Percentiles rank a stretch among this genome's conserved stretches.
Conservation (phyloP, 2,888 invertebrate species). For the Glaucopsyche alexis region DNA sequence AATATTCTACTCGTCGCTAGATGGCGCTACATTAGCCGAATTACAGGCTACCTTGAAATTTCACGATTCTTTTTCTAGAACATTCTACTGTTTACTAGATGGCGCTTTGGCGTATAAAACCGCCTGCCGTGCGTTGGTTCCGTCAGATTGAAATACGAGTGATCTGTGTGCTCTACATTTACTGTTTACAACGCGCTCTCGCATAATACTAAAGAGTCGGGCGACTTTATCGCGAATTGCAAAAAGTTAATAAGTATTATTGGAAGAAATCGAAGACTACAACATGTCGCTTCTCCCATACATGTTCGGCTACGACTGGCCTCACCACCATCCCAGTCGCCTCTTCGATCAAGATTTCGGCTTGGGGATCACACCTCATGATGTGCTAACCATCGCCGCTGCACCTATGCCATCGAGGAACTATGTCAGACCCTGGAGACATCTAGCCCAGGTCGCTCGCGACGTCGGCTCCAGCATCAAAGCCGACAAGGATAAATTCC, state of each 20-base stretch:
- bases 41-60: constrained; percentile 7
- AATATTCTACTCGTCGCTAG: constrained; percentile 35
- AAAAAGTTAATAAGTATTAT: neutral
- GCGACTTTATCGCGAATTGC: neutral
- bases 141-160: constrained; percentile 44
- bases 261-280: neutral
- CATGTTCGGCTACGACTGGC: constrained; percentile 48
- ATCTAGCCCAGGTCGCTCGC: constrained; percentile 59
- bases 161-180: constrained; percentile 32
- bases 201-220: neutral
- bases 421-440: constrained; percentile 58
- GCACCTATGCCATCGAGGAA: constrained; percentile 51
- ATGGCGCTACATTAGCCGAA: constrained; percentile 28
- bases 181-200: constrained; percentile 32
- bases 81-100: constrained; percentile 53
- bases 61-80: constrained; percentile 37
- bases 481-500: constrained; percentile 80
- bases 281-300: constrained; percentile 58
- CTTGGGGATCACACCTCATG: constrained; percentile 58
- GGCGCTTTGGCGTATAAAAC: constrained; percentile 52
- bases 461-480: constrained; percentile 74
- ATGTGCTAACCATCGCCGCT: constrained; percentile 52
- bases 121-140: constrained; percentile 28
- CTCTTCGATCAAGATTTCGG: constrained; percentile 67
- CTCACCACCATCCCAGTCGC: constrained; percentile 47